Base-by-base conservation (phyloP, 2,888 invertebrate genomes). In the Nomada flava region DNA sequence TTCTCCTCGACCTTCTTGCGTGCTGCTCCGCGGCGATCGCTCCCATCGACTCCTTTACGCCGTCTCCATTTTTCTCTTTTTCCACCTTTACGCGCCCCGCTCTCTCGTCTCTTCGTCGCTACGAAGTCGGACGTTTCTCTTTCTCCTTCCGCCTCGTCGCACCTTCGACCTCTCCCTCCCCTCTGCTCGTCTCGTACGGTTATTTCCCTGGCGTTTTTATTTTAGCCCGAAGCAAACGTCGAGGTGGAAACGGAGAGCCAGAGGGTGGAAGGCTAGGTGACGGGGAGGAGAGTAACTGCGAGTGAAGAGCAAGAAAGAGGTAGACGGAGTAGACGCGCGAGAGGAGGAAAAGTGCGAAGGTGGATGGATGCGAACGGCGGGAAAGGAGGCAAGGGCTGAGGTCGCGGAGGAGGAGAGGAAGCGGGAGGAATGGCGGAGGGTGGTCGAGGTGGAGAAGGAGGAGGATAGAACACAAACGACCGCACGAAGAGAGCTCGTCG, bases 221-320 rank as follows among this genome's bases (percentile, higher is more conserved):
- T 91, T 91, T 91, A 90, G 91, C 89, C 89, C 84, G 90, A 87
- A 89, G 91, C 90, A 86, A 90, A 89, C 88, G 87, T 78, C 86
- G 88, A 82, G 86, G 87, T 85, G 82, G 83, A 83, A 84, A 81
- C 84, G 82, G 76, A 68, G 81, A 74, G 77, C 57, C 69, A 76
- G 59, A 65, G 74, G 65, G 76, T 57, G 79, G 62, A 63, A 42
- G 60, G 67, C 75, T 36, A 50, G 65, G 72, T 42, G 63, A 57
- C 50, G 75, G 23, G 57, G 42, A 50, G 59, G 57, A 60, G 62
- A 63, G 42, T 57, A 62, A 44, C 23, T 70, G 42, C 18, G 52
- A 44, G 36, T n/a, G 68, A 76, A 67, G 23, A 62, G 82, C 10
- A 78, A 82, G 75, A 72, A 62, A 83, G 26, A 57, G 73, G 70